phyloP scores from a whole-genome alignment of 2,797 vertebrate genomes.

The Pelobates cultripes region DNA sequence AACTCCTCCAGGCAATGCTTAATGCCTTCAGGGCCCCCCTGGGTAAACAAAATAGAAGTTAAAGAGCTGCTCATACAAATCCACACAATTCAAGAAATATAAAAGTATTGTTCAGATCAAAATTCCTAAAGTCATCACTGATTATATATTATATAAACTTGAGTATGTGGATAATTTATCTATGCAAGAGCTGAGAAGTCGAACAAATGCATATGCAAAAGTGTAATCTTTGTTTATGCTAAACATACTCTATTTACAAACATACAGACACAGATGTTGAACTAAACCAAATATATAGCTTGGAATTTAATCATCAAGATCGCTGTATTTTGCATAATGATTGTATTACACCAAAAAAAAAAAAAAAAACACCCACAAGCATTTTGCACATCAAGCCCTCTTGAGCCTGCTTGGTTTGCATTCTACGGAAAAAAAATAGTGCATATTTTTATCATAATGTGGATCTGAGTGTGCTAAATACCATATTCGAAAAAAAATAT shows the following conservation, averaged over 20 bases:
- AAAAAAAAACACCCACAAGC: neutral
- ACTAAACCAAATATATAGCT: slow-evolving; percentile 14
- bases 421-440: neutral
- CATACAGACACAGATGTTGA: slow-evolving; percentile 53
- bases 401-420: neutral
- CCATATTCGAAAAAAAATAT: too few species aligned
- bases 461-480: too few species aligned
- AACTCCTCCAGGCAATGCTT: neutral
- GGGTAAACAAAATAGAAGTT: neutral
- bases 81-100: slow-evolving; percentile 11
- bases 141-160: neutral
- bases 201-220: neutral
- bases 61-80: neutral
- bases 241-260: slow-evolving; percentile 44
- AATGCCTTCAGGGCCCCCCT: neutral
- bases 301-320: neutral
- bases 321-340: neutral
- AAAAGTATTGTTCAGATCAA: neutral
- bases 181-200: too few species aligned
- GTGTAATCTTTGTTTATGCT: slow-evolving; percentile 20
- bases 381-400: neutral
- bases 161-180: neutral
- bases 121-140: neutral
- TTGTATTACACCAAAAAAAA: neutral
- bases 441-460: too few species aligned